Base-by-base conservation (phyloP, 2,797 vertebrate genomes). In the Phrynocephalus guinanensis region DNA sequence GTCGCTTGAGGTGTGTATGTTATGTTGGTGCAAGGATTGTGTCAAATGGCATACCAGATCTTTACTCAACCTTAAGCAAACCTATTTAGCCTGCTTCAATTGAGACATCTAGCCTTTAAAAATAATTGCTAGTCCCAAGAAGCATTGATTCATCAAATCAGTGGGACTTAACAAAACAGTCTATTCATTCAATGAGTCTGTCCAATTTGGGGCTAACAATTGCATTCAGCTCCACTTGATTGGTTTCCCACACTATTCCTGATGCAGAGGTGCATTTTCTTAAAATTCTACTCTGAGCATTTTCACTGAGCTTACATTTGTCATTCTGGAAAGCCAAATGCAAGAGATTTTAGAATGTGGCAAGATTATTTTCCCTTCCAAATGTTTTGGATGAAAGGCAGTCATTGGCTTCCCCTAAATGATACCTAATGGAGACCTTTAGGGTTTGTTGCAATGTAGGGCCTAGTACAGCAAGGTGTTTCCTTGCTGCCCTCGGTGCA, bases 391-490 rank as follows among this genome's bases (percentile, higher is more conserved):
- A 82, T 63, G 28, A 30, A 82, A 84, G 48, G 6, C 48, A 82
- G 20, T 6, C n/a, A 56, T 87, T 86, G 88, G 7, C n/a, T 56
- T 91, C 79, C 92, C 89, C 79, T 84, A 80, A 92, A 86, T 87
- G 48, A 79, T 0, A 20, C 44, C 79, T 89, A 18, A 63, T 91
- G 71, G 78, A 56, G n/a, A 0, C 20, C 80, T 86, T 89, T 85
- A 11, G 76, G 79, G 13, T 82, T 63, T 1, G 24, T n/a, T 76
- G 56, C 66, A 0, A 0, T 83, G 76, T 60, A 10, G n/a, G 73
- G 83, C 18, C 24, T 44, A 77, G 83, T 52, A 15, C 86, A 72
- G 10, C 84, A 86, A 81, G 2, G 11, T 0, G 22, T 83, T 24
- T 87, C 91, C 68, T 88, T 87, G 24, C 80, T 86, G 90, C 24